These are phyloP conservation scores for Netelia fuscicornis DNA, from an alignment of 2,888 invertebrate genomes.

Conservation along the genomic window DNA sequence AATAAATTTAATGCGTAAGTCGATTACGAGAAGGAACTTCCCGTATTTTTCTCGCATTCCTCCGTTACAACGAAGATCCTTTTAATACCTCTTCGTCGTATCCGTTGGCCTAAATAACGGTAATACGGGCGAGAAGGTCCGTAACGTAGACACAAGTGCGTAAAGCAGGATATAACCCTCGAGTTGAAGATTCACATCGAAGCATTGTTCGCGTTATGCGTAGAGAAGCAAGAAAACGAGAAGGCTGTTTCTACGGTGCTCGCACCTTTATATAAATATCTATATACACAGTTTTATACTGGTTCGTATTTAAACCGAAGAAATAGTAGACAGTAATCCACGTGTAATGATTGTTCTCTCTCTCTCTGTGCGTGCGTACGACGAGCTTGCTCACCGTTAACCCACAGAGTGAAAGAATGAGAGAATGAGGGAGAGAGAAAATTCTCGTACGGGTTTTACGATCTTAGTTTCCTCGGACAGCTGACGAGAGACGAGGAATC, in stretches of 20 bases:
- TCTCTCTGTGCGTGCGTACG: slow-evolving; percentile 19
- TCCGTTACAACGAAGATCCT: background rate
- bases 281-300: background rate
- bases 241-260: slow-evolving; percentile 7
- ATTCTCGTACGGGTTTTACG: background rate
- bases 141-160: background rate
- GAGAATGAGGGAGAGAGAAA: background rate
- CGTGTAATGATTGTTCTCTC: slow-evolving; percentile 35
- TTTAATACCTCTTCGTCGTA: slow-evolving; percentile 5
- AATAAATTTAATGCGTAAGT: too few relatives aligned
- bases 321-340: slow-evolving; percentile 30
- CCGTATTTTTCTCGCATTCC: too few relatives aligned
- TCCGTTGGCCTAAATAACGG: slow-evolving; percentile 35
- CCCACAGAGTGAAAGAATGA: slow-evolving; percentile 3
- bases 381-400: slow-evolving; percentile 44
- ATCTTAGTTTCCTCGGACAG: slow-evolving; percentile 28
- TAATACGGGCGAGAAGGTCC: background rate
- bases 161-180: slow-evolving; percentile 8
- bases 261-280: background rate
- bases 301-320: slow-evolving; percentile 38
- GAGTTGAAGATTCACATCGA: slow-evolving; percentile 33
- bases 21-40: too few relatives aligned
- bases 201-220: slow-evolving; percentile 16
- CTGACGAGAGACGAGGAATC: slow-evolving; percentile 36
- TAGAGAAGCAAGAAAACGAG: slow-evolving; percentile 6